Conservation (phyloP, 1,140 invertebrate genomes). For the Argopecten irradians region DNA sequence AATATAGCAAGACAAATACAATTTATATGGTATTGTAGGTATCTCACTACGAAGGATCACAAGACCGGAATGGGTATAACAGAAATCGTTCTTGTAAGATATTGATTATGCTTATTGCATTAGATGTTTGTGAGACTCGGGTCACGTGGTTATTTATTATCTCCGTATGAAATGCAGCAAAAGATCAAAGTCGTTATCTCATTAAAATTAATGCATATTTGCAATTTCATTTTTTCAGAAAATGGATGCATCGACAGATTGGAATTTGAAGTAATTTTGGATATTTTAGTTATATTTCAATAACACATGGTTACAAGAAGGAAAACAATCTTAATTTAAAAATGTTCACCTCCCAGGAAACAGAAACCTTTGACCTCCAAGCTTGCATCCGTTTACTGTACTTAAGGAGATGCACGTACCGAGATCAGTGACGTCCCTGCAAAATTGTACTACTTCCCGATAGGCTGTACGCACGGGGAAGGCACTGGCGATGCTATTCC, state of each 20-base stretch:
- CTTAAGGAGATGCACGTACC: background rate
- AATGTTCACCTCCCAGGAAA: background rate
- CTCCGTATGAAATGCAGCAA: too few species aligned
- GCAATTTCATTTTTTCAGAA: background rate
- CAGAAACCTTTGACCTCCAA: background rate
- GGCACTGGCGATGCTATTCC: background rate
- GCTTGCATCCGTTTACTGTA: background rate
- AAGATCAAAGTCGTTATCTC: too few species aligned
- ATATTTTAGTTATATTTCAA: constrained; percentile 23
- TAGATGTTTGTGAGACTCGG: too few species aligned
- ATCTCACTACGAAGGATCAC: too few species aligned
- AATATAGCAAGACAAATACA: too few species aligned
- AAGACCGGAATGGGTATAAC: too few species aligned
- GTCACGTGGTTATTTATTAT: too few species aligned
- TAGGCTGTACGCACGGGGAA: background rate
- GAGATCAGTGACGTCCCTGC: background rate
- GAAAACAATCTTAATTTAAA: background rate
- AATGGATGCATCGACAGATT: constrained; percentile 15
- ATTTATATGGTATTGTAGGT: too few species aligned
- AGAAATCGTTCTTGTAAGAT: too few species aligned
- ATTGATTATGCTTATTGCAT: too few species aligned
- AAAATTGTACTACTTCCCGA: background rate
- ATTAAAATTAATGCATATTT: background rate
- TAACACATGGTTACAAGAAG: background rate
- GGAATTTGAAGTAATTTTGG: constrained; percentile 11